Base-by-base conservation (phyloP, 1,140 invertebrate genomes). In the Papilio xuthus region DNA sequence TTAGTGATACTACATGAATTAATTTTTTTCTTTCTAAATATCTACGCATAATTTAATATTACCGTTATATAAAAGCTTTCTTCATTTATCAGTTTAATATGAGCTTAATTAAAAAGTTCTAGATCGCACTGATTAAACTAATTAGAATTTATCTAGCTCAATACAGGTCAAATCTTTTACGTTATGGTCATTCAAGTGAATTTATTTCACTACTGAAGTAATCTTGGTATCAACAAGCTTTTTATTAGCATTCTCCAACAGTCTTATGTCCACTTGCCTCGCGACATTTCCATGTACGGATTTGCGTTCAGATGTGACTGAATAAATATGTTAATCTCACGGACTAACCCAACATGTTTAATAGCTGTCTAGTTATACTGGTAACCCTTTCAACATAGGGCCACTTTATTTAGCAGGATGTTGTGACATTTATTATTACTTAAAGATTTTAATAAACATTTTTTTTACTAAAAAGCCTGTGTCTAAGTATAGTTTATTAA, bases 171-270 rank as follows among this genome's bases (percentile, higher is more conserved):
- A 53, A 53, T 53, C 15, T 74, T 53, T 74, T 18, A 53, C 42
- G 53, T 74, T 50, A 60, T 60, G 18, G 47, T 37, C 44, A 74
- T 47, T 18, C 8, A 47, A 74, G 44, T 53, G 26, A 74, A 74
- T 42, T 44, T 74, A 74, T 50, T 50, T 56, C 47, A 28, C 72
- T 50, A 53, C 72, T 74, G 72, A 26, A 73, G 18, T 60, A 60
- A 76, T 76, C 74, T 73, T 73, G 23, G 74, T 63, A 63, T 76
- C 50, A 41, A 32, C 28, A 37, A 75, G 47, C 50, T 76, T 76
- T 76, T 76, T 76, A 76, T 76, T 76, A 63, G 74, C 74, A 63
- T 76, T 76, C 53, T 63, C 37, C 42, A 60, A 50, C 44, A 76
- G 53, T 63, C 18, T n/a, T 15, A 53, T 76, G 18, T 41, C 53